A percentile compares a stretch with the other conserved stretches of the same genome.
Evolutionary conservation across 2,797 vertebrate species (phyloP).

Genomic region (Neosilurus mollespiculum): DNA sequence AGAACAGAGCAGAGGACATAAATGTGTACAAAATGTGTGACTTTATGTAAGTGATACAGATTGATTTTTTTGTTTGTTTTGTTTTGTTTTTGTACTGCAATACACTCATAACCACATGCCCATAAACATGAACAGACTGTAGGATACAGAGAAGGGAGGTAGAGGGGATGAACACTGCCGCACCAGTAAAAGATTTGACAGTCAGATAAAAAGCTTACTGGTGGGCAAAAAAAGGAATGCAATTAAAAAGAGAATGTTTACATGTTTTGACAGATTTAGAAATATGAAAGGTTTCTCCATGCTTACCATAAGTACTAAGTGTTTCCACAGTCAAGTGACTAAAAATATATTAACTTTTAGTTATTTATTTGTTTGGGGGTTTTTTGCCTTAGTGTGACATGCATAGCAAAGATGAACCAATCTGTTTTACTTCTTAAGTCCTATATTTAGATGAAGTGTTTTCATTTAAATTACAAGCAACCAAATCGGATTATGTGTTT

Average conservation of each 20-base stretch:
- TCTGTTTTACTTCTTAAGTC: slow-evolving; percentile 5
- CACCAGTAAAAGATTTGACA: background rate
- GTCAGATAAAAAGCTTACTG: background rate
- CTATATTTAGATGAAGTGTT: background rate
- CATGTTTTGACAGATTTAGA: background rate
- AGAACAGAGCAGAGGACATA: slow-evolving; percentile 22
- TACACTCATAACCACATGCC: slow-evolving; percentile 1
- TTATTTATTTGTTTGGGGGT: background rate
- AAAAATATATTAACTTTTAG: background rate
- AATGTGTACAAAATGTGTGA: background rate
- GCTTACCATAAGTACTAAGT: background rate
- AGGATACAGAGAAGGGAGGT: background rate
- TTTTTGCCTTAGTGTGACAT: background rate
- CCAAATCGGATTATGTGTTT: background rate
- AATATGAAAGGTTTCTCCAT: background rate
- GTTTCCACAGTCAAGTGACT: background rate
- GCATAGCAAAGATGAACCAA: background rate
- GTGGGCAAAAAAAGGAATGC: background rate
- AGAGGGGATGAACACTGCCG: background rate
- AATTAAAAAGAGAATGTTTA: background rate
- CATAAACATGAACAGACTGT: background rate
- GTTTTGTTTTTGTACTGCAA: background rate
- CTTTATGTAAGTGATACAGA: slow-evolving; percentile 4
- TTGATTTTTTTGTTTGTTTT: background rate
- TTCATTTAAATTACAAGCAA: background rate